Percentiles rank a stretch among this genome's conserved stretches.
These are phyloP conservation scores for Drosophila aff. DNA, from an alignment of 1,140 invertebrate species.

Conservation along the genomic window DNA sequence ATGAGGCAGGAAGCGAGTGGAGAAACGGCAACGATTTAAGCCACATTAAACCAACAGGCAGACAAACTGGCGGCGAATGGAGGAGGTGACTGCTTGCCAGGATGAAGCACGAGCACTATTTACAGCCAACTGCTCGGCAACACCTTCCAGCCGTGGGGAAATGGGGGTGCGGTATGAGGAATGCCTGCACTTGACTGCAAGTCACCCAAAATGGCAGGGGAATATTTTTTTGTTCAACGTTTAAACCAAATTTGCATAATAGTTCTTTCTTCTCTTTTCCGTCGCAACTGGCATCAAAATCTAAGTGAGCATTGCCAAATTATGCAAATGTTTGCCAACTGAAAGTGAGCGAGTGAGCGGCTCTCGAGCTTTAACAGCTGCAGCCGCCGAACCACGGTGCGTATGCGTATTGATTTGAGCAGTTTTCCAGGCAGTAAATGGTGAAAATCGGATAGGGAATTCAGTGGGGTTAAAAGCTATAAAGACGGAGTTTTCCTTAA, in stretches of 20 bases:
- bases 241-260: conserved; percentile 72
- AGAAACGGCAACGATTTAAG: conserved; percentile 65
- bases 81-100: conserved; percentile 1
- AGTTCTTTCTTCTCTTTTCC: conserved; percentile 43
- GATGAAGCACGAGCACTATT: conserved; percentile 22
- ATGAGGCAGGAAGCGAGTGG: conserved; percentile 30
- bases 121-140: conserved; percentile 63
- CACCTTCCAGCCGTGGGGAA: conserved; percentile 29
- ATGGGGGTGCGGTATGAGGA: not conserved
- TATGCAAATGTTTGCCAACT: conserved; percentile 73
- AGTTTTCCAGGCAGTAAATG: conserved; percentile 6
- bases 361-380: conserved; percentile 25
- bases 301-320: conserved; percentile 76
- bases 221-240: conserved; percentile 58
- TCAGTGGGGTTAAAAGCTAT: not conserved
- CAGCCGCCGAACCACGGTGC: conserved; percentile 56
- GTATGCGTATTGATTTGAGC: conserved; percentile 69
- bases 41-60: conserved; percentile 66
- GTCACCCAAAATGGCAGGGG: conserved; percentile 49
- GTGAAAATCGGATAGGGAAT: not conserved
- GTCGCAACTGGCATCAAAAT: conserved; percentile 53
- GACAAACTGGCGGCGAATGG: conserved; percentile 53
- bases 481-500: not conserved
- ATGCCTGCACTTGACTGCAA: conserved; percentile 62
- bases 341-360: conserved; percentile 37